A percentile compares a stretch with the other conserved stretches of the same genome.
phyloP scores from a whole-genome alignment of 2,888 invertebrate genomes.

The Celastrina argiolus region DNA sequence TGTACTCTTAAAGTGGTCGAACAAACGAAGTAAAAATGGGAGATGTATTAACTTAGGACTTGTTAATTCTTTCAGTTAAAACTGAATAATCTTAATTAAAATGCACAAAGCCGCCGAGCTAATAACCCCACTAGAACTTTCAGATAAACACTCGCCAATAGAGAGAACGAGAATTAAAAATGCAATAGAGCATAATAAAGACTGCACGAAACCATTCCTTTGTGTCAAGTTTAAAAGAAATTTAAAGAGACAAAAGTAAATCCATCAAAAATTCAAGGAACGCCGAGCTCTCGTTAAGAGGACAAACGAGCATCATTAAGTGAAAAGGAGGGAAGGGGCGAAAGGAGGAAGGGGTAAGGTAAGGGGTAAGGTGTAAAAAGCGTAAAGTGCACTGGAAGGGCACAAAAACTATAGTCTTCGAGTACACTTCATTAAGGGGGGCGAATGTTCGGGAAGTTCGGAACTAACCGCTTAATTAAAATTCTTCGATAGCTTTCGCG shows the following conservation, averaged over 20 bases:
- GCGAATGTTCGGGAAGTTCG: background rate
- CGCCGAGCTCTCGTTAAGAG: constrained; percentile 21
- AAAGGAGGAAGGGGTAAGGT: background rate
- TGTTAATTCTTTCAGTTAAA: background rate
- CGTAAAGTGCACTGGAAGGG: constrained; percentile 5
- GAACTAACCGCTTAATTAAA: background rate
- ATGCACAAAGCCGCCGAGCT: background rate
- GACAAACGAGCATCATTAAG: constrained; percentile 23
- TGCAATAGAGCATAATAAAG: constrained; percentile 15
- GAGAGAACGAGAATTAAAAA: background rate
- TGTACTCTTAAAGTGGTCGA: no score
- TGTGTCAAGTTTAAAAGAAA: constrained; percentile 21
- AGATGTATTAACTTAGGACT: background rate
- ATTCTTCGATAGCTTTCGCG: constrained; percentile 1
- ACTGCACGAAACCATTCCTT: constrained; percentile 12
- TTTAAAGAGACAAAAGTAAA: constrained; percentile 20
- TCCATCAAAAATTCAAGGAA: constrained; percentile 23
- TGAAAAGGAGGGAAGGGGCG: background rate
- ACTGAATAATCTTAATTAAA: background rate
- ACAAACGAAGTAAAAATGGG: no score
- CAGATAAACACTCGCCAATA: constrained; percentile 3
- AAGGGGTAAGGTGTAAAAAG: constrained; percentile 9
- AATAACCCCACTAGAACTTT: background rate
- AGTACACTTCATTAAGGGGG: background rate
- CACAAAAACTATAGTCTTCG: constrained; percentile 1